phyloP scores from a whole-genome alignment of 2,113 vertebrate genomes.

The Mungos mungo region DNA sequence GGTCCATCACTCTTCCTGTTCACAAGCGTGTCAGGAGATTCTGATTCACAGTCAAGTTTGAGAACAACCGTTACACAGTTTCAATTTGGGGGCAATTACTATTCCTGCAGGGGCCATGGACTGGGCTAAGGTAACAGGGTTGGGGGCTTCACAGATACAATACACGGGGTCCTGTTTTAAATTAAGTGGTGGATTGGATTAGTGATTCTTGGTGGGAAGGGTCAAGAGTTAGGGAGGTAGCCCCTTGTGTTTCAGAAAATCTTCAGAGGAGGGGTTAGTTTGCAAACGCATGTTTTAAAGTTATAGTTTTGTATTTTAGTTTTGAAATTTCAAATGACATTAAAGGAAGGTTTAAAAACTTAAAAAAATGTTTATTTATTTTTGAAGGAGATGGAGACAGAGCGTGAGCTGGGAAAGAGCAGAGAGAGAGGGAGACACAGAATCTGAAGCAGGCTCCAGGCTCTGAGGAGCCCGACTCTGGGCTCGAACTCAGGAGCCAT shows the following conservation, averaged over 20 bases:
- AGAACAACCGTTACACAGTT: not conserved
- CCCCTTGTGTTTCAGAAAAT: not conserved
- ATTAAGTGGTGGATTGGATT: not conserved
- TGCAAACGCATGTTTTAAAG: slow-evolving; percentile 1
- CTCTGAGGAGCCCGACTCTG: no score
- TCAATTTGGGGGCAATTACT: not conserved
- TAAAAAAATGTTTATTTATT: no score
- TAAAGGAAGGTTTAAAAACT: not conserved
- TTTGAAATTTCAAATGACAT: slow-evolving; percentile 15
- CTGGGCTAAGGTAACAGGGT: not conserved
- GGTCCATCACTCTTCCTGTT: not conserved
- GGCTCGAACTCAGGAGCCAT: no score
- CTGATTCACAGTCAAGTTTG: not conserved
- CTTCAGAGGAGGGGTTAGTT: not conserved
- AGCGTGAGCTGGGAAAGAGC: no score
- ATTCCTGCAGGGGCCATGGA: not conserved
- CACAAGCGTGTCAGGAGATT: not conserved
- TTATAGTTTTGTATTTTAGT: not conserved
- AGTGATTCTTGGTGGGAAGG: not conserved
- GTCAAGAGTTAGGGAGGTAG: not conserved
- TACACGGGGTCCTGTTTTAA: not conserved
- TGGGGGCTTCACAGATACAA: not conserved
- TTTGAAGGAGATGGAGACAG: no score
- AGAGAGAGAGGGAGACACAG: no score
- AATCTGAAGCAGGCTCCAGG: no score